Evolutionary conservation across 2,113 vertebrate species (phyloP), one percentile per base, ranked within the genome.

Genomic region (Eurypyga helias): DNA sequence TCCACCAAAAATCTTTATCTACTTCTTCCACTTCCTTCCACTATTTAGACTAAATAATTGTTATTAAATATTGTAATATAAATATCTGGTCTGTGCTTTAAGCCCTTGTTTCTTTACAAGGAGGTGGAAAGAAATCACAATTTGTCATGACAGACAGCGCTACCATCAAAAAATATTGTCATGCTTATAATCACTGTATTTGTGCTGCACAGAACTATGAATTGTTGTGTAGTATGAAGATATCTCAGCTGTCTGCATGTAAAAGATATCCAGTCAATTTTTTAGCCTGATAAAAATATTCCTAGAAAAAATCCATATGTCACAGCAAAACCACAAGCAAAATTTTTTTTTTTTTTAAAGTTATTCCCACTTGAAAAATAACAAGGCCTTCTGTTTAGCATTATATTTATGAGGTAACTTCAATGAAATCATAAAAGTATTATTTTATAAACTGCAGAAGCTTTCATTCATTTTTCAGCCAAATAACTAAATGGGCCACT

Each of bases 341-440:
- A 98, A 97, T 97, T 60, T 90, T 75, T 80, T 95, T 83, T 94
- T 75, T 90, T 84, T 97, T 95, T 29, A 13, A 93, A 77, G 36
- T 67, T 93, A 88, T 95, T 97, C 84, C 60, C 8, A 10, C 48
- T 91, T 93, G 91, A 96, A 96, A 96, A 96, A 95, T 83, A 94
- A 5, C 21, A 94, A 91, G 19, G 14, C 80, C 83, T 97, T 96
- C 97, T 98, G 96, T 98, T 98, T 98, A 95, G 97, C 90, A 97
- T 98, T 98, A 97, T 94, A 81, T 92, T 98, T 97, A 98, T 94
- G 94, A 97, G 83, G 88, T 93, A 97, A 97, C 88, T 91, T 97
- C 86, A 95, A 90, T 96, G 95, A 98, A 98, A 98, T 96, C 31
- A 91, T 95, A 83, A 87, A 97, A 95, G 70, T 93, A 97, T 97